Evolutionary conservation across 2,797 vertebrate species (phyloP).

Genomic region (Clarias platycephalus): DNA sequence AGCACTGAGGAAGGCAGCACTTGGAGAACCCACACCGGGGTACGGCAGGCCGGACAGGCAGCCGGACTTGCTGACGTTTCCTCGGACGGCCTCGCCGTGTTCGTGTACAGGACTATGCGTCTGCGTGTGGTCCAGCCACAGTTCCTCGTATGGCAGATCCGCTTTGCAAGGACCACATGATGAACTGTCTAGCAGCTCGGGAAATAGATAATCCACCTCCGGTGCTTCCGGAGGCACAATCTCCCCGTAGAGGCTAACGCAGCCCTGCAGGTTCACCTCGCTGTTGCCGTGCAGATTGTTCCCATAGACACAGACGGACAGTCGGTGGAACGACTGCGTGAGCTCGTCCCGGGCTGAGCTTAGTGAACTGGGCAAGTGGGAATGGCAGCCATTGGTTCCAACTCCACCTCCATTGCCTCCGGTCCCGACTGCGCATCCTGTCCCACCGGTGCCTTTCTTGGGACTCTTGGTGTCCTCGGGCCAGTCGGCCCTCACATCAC

Average conservation of each 20-base stretch:
- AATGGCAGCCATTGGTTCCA: constrained; percentile 78
- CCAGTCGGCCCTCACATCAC: constrained; percentile 92
- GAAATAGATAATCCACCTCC: constrained; percentile 86
- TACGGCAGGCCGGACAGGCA: constrained; percentile 71
- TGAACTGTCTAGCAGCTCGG: constrained; percentile 79
- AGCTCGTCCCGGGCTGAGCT: constrained; percentile 93
- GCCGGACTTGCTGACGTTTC: constrained; percentile 72
- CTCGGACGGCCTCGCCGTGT: constrained; percentile 70
- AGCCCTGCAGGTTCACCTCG: constrained; percentile 94
- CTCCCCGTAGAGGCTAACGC: constrained; percentile 85
- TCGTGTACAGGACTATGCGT: constrained; percentile 71
- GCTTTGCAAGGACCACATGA: constrained; percentile 68
- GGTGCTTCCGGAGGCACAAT: constrained; percentile 82
- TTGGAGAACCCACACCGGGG: constrained; percentile 68
- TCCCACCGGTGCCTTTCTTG: constrained; percentile 75
- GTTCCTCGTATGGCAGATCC: constrained; percentile 93
- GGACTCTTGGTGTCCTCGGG: constrained; percentile 92
- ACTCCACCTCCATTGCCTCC: constrained; percentile 64
- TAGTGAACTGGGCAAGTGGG: constrained; percentile 88
- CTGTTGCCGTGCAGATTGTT: constrained; percentile 96
- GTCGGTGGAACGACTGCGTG: constrained; percentile 95
- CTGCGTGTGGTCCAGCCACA: constrained; percentile 89
- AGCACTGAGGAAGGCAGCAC: constrained; percentile 72
- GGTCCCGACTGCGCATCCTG: constrained; percentile 60
- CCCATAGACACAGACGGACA: constrained; percentile 95